Conservation (phyloP, 2,113 vertebrate genomes). For the Catharus fuscescens region DNA sequence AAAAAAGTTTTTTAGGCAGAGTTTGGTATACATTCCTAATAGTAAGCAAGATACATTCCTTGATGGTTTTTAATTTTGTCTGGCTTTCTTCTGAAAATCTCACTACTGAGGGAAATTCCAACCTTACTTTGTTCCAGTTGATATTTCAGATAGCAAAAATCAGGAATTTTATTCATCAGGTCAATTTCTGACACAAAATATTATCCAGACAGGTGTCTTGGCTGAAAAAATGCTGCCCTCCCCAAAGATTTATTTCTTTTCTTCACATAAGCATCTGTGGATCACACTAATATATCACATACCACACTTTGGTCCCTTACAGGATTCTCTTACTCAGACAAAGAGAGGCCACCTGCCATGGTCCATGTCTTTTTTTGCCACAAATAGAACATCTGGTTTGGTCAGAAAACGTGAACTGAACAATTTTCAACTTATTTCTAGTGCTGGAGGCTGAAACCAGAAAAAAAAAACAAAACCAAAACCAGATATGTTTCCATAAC, state of each 20-base stretch:
- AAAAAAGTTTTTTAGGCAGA: neutral
- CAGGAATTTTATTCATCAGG: neutral
- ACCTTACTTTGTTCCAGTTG: neutral
- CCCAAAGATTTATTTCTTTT: neutral
- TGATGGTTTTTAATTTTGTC: neutral
- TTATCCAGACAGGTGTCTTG: neutral
- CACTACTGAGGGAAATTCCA: neutral
- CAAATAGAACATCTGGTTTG: neutral
- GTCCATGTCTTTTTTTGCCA: neutral
- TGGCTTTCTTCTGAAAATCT: neutral
- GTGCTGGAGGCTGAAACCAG: neutral
- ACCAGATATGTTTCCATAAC: neutral
- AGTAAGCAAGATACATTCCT: neutral
- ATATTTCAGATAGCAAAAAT: neutral
- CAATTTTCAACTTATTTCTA: neutral
- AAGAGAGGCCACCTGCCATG: neutral
- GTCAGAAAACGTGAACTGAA: neutral
- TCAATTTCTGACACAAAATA: neutral
- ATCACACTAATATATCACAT: neutral
- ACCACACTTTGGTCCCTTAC: neutral
- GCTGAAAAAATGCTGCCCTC: neutral
- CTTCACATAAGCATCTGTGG: neutral
- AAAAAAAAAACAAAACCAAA: neutral
- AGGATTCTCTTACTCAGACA: neutral
- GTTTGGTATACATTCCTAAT: neutral